Evolutionary conservation across 2,797 vertebrate genomes (phyloP), one percentile per base, ranked within the genome.

Genomic region (Pseudochromis fuscus): DNA sequence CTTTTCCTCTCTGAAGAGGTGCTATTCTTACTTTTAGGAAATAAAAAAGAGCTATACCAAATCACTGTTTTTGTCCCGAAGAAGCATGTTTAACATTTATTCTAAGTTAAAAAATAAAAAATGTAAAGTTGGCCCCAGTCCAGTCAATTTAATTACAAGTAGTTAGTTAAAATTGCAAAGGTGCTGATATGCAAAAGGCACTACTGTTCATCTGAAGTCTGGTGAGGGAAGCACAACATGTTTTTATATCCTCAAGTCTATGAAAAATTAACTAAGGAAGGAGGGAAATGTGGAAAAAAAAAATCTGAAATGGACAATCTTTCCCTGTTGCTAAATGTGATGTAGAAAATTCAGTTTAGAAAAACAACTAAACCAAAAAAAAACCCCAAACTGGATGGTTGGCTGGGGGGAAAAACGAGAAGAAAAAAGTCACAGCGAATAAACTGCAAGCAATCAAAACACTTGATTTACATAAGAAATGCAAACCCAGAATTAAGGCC

Each of bases 111-210:
- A n/a, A n/a, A n/a, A n/a, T n/a, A n/a, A 50, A 50, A 71, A 65
- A 50, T 59, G n/a, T 35, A 62, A 76, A 55, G 11, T 45, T 53
- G 61, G 59, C 49, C 12, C 2, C 7, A 4, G 40, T 72, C 38
- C 65, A 73, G 19, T 69, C 58, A 67, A 60, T 71, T 70, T 44
- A 79, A 68, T 64, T 75, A 44, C n/a, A 40, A 27, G 21, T n/a
- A 15, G 24, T 50, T 63, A 48, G 42, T 75, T 64, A 52, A 53
- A 73, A 64, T 58, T 30, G 8, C 1, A 7, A 68, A 66, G 49
- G 38, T 80, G 66, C 53, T 62, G 40, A 79, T 77, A 48, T 27
- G 9, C 57, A 62, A 46, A 30, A 28, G 40, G 69, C 0, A 6
- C n/a, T 35, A 27, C 7, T 24, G 7, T 44, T 76, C 28, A 53